These are phyloP conservation scores for Tridacna gigas DNA, from an alignment of 2,888 invertebrate species.

Conservation along the genomic window DNA sequence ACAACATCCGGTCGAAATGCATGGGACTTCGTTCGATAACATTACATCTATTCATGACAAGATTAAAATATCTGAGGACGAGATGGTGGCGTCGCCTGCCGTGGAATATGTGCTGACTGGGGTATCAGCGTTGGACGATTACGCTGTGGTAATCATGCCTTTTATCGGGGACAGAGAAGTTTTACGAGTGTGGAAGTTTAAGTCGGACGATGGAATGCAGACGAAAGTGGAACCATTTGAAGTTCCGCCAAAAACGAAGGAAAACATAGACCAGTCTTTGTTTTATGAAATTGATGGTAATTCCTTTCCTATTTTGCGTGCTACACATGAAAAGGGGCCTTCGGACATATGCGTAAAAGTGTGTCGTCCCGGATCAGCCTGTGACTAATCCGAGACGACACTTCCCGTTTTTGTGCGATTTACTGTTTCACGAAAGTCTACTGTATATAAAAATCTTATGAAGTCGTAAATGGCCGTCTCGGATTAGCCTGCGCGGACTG, in stretches of 20 bases:
- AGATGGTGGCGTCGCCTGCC: constrained; percentile 37
- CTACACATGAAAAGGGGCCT: too few species aligned
- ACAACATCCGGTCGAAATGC: constrained; percentile 35
- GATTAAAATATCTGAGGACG: constrained; percentile 24
- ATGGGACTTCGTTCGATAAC: constrained; percentile 33
- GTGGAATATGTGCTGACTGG: constrained; percentile 47
- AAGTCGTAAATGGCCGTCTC: too few species aligned
- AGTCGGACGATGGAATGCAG: constrained; percentile 42
- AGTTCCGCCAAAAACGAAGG: constrained; percentile 33
- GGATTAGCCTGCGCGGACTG: too few species aligned
- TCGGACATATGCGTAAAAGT: too few species aligned
- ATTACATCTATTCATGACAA: constrained; percentile 30
- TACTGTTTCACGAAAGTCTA: too few species aligned
- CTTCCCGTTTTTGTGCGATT: too few species aligned
- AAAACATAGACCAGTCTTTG: constrained; percentile 29
- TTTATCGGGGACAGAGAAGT: constrained; percentile 28
- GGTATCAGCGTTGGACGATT: neutral
- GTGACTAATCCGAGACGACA: too few species aligned
- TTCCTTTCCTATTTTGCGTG: neutral
- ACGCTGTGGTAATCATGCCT: constrained; percentile 42
- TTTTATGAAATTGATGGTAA: constrained; percentile 42
- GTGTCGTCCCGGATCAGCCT: too few species aligned
- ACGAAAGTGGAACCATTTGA: constrained; percentile 16
- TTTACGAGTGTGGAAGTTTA: constrained; percentile 45
- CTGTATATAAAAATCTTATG: too few species aligned